Base-by-base conservation (phyloP, 2,888 invertebrate genomes). In the Caenorhabditis drosophilae region DNA sequence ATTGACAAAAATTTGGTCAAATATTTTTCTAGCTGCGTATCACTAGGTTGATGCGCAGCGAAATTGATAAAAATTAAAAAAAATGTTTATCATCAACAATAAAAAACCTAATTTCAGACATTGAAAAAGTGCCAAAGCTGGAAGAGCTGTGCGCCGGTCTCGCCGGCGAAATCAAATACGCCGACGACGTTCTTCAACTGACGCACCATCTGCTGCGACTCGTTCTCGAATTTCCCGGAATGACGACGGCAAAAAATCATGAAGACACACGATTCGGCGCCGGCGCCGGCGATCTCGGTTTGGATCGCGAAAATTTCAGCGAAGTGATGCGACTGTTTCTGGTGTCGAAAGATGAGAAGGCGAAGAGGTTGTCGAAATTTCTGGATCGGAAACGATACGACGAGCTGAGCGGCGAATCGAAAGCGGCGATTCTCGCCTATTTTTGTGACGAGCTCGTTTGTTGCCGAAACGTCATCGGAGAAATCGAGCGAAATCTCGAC, bases 371-470 rank as follows among this genome's bases (percentile, higher is more conserved):
- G n/a, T n/a, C n/a, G 42, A 34, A 47, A 4, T 6, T 95, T 15
- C 89, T 90, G 58, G 90, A 90, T 84, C 90, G 90, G 72, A 92
- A 94, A 0, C n/a, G n/a, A n/a, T 93, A 92, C 86, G 88, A 92
- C 57, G 89, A 93, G 0, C 86, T 96, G 2, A 90, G 89, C 83
- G 89, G 93, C 2, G 90, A 91, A 0, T 89, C 90, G 73, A 96
- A 96, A 84, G 90, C 93, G 0, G 89, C 90, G 70, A 91, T 95
- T 80, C 85, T 96, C 46, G 91, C 92, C 1, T 93, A 91, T 86
- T 88, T 96, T 25, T 95, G 95, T 86, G 92, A 96, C 85, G 95
- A 97, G 85, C 87, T 97, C 75, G 88, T 96, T 42, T 92, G 93
- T 85, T 94, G 93, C 85, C 93, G 93, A 85, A 73, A 73, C 22